Evolutionary conservation across 2,797 vertebrate species (phyloP), one percentile per base, ranked within the genome.

Genomic region (Champsocephalus gunnari): DNA sequence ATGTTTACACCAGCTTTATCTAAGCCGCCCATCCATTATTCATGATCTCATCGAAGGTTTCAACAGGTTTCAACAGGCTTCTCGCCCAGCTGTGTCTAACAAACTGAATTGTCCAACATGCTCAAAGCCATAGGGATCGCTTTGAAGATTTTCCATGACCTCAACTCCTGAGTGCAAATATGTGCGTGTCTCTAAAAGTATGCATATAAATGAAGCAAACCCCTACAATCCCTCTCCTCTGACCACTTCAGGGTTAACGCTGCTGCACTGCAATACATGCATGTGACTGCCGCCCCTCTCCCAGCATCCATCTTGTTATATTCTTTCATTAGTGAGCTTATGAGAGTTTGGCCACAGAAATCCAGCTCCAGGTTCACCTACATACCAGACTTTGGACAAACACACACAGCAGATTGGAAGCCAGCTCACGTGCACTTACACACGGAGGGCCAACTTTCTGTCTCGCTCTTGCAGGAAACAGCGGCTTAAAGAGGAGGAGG

Each of bases 131-230:
- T 54, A 44, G 66, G 86, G 71, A 65, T 68, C 9, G 59, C 92
- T 93, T 93, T 93, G 92, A 93, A 89, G 88, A 87, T 87, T 88
- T 87, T 83, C 85, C 74, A 87, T 87, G 88, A 88, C 86, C 81
- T 90, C 79, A 87, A 65, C 88, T 79, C 82, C 71, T 50, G 65
- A 77, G 83, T 71, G 41, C 67, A 60, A 56, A 64, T 77, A 73
- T 80, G 64, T 79, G 56, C 62, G 60, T 51, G 47, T 68, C 16
- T 84, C 70, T 28, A 73, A 60, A 84, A 76, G 48, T 62, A 41
- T 79, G 75, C 70, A 82, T 77, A 73, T 50, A 81, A 87, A 70
- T 66, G 44, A 81, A 80, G 32, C 21, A 49, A 77, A 71, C 69
- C 38, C 47, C 64, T 19, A 43, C 45, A 67, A 69, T 45, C 69